A percentile compares a stretch with the other conserved stretches of the same genome.
phyloP scores from a whole-genome alignment of 2,797 vertebrate genomes.

The Hemibagrus guttatus region DNA sequence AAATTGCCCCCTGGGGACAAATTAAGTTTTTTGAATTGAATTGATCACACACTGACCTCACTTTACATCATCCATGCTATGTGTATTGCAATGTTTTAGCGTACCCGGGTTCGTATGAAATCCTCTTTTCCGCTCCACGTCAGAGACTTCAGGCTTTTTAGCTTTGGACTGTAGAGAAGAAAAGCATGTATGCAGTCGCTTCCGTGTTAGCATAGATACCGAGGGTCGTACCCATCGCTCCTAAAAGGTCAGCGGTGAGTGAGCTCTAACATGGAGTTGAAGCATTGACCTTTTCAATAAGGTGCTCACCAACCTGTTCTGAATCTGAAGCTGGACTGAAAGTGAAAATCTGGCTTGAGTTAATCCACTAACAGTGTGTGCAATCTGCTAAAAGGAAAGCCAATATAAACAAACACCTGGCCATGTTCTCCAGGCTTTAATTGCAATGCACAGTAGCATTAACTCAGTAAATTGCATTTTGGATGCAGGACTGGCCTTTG shows the following conservation, averaged over 20 bases:
- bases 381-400: slow-evolving; percentile 2
- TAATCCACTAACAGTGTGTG: slow-evolving; percentile 14
- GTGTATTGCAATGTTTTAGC: background rate
- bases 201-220: slow-evolving; percentile 8
- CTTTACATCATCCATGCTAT: background rate
- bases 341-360: slow-evolving; percentile 2
- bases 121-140: background rate
- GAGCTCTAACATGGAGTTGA: slow-evolving; percentile 33
- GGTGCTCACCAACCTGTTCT: slow-evolving; percentile 34
- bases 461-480: slow-evolving; percentile 11
- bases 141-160: background rate
- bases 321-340: slow-evolving; percentile 30
- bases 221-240: slow-evolving; percentile 34
- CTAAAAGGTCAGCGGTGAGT: slow-evolving; percentile 44
- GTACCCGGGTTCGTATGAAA: background rate
- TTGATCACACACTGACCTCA: background rate
- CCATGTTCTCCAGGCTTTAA: slow-evolving; percentile 6
- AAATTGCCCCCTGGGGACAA: no score
- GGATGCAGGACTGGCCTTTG: slow-evolving; percentile 16
- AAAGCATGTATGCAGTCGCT: slow-evolving; percentile 2
- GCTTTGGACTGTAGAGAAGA: background rate
- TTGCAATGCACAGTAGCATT: slow-evolving; percentile 4
- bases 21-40: no score
- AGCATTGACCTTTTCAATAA: slow-evolving; percentile 55
- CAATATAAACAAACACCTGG: slow-evolving; percentile 24